Evolutionary conservation across 1,140 invertebrate genomes (phyloP), one percentile per base, ranked within the genome.

Genomic region (Meloidogyne chitwoodi): DNA sequence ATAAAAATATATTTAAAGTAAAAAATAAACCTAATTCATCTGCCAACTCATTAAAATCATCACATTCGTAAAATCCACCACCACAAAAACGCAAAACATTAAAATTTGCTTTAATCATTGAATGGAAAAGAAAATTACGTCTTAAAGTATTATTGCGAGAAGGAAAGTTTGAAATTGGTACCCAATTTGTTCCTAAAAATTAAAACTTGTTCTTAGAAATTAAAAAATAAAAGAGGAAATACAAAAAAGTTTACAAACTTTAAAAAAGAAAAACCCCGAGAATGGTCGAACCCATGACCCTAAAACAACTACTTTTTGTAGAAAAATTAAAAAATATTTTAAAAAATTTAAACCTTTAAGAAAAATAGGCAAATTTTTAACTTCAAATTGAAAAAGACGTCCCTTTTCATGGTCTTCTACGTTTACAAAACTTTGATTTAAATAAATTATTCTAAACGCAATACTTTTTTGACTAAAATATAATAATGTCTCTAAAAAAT

Each of bases 11-110:
- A n/a, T n/a, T n/a, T n/a, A n/a, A n/a, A n/a, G n/a, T 11, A 22
- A 89, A 26, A 1, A 87, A 89, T 34, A 67, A 67, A 73, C 71
- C 71, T 24, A 87, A 79, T 78, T 89, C 81, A 83, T 90, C 89
- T 73, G 88, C 89, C 31, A 93, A 87, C 69, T 93, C 90, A 87
- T 98, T 98, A 87, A 98, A 98, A 34, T 91, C 90, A 79, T 98
- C 93, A 0, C 91, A 91, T 87, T 98, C 95, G 84, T 98, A 99
- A 1, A 94, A 89, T 65, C 96, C 96, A 48, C 96, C 96, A 26
- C 96, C 96, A 96, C 96, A 99, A 0, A 99, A 93, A 22, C 96
- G 89, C 0, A 99, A 87, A 91, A 94, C 93, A 85, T 96, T 95
- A 92, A 96, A 95, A 83, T 98, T 90, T 0, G 92, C 91, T 48